A percentile compares a stretch with the other conserved stretches of the same genome.
Evolutionary conservation across 2,797 vertebrate genomes (phyloP).

Genomic region (Iguana delicatissima): DNA sequence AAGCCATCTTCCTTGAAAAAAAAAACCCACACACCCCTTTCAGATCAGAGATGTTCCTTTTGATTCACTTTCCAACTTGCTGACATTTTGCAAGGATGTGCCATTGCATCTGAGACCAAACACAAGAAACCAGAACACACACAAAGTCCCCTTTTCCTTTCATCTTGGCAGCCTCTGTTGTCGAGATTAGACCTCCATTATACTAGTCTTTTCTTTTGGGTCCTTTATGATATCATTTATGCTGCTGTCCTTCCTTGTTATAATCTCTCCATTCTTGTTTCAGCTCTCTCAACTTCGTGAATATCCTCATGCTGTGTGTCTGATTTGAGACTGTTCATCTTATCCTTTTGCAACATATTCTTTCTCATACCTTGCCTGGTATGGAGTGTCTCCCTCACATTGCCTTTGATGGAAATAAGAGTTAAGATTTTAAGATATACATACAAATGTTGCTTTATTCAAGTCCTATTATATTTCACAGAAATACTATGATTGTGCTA

Average conservation of each 20-base stretch:
- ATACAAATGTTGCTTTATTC: constrained; percentile 41
- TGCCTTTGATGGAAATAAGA: constrained; percentile 38
- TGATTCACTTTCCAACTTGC: constrained; percentile 67
- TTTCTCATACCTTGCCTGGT: constrained; percentile 21
- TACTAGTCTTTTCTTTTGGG: constrained; percentile 52
- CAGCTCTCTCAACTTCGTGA: constrained; percentile 49
- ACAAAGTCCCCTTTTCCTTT: constrained; percentile 67
- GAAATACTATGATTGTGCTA: not conserved
- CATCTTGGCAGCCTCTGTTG: constrained; percentile 74
- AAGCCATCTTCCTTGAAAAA: constrained; percentile 40
- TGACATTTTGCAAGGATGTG: constrained; percentile 57
- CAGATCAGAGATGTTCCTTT: constrained; percentile 66
- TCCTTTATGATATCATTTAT: constrained; percentile 61
- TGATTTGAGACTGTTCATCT: constrained; percentile 2
- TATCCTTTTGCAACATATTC: constrained; percentile 49
- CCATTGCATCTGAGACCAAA: constrained; percentile 59
- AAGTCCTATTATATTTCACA: constrained; percentile 4
- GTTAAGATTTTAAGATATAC: not conserved
- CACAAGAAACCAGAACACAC: constrained; percentile 64
- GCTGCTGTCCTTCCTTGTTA: constrained; percentile 48
- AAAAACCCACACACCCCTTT: constrained; percentile 35
- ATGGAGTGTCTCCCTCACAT: constrained; percentile 40
- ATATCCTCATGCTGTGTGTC: constrained; percentile 49
- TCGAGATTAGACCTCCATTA: constrained; percentile 68
- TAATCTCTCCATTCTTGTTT: constrained; percentile 59